These are phyloP conservation scores for Smittia sp. DNA, from an alignment of 2,888 invertebrate species.

Conservation along the genomic window DNA sequence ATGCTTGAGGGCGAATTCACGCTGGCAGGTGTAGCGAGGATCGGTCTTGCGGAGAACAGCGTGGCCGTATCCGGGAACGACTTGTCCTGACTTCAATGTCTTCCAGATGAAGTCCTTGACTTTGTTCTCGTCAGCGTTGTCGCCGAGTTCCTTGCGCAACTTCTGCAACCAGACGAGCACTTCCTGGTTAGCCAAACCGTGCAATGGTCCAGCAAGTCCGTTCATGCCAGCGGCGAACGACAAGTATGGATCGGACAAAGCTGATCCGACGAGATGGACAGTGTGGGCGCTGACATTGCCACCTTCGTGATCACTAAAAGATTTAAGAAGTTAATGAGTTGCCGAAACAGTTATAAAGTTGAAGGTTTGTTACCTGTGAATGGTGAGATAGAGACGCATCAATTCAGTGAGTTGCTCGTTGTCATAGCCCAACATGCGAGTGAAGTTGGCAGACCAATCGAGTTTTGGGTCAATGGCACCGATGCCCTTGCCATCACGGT, in stretches of 20 bases:
- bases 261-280: constrained; percentile 81
- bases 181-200: constrained; percentile 88
- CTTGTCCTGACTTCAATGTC: constrained; percentile 80
- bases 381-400: constrained; percentile 80
- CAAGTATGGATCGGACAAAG: constrained; percentile 81
- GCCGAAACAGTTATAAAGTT: background rate
- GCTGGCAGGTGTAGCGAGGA: constrained; percentile 75
- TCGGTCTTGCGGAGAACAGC: constrained; percentile 87
- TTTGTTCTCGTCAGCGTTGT: constrained; percentile 82
- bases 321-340: constrained; percentile 13
- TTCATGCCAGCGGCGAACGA: constrained; percentile 83
- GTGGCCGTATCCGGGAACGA: constrained; percentile 87
- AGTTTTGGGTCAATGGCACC: constrained; percentile 71
- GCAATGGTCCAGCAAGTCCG: constrained; percentile 84
- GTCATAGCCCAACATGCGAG: constrained; percentile 77
- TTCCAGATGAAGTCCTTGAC: constrained; percentile 97
- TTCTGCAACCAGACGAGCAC: constrained; percentile 93
- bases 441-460: constrained; percentile 85
- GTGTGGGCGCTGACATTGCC: constrained; percentile 91
- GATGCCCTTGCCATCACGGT: constrained; percentile 64
- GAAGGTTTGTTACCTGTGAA: constrained; percentile 58
- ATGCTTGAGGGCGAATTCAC: constrained; percentile 82
- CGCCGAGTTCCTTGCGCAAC: constrained; percentile 79
- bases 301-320: constrained; percentile 72
- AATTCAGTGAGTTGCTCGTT: constrained; percentile 71